Evolutionary conservation across 2,797 vertebrate species (phyloP).

Genomic region (Smutsia temminckii): DNA sequence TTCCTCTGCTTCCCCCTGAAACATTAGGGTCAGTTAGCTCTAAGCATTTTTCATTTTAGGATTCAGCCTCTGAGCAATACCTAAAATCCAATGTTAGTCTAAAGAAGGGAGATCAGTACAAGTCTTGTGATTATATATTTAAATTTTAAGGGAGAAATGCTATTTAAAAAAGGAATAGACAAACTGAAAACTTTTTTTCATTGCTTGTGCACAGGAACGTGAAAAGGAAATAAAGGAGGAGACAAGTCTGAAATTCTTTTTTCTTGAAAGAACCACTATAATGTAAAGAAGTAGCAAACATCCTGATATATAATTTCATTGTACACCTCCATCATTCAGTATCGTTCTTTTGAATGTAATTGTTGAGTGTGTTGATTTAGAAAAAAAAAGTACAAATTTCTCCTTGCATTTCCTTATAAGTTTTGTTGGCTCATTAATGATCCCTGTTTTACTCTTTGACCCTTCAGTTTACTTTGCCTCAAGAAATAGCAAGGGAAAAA

Average conservation of each 20-base stretch:
- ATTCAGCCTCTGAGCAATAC: constrained; percentile 53
- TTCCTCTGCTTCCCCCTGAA: constrained; percentile 62
- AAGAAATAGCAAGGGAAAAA: not conserved
- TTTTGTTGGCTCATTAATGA: not conserved
- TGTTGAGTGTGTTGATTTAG: not conserved
- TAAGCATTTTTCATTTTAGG: constrained; percentile 68
- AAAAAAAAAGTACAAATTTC: not conserved
- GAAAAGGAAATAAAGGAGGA: not conserved
- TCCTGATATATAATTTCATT: not conserved
- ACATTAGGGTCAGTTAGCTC: constrained; percentile 64
- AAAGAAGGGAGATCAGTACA: constrained; percentile 76
- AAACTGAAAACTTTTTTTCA: constrained; percentile 62
- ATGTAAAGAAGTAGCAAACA: not conserved
- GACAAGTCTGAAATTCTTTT: not conserved
- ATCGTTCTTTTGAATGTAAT: constrained; percentile 1
- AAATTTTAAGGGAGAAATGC: constrained; percentile 73
- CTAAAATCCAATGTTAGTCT: constrained; percentile 69
- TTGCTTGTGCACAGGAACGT: not conserved
- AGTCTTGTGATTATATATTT: constrained; percentile 80
- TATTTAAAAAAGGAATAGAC: constrained; percentile 70
- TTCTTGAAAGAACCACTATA: not conserved
- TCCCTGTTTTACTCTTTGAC: not conserved
- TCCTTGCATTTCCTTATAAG: not conserved
- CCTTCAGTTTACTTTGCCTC: not conserved
- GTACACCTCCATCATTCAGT: not conserved